Conservation (phyloP, 2,113 vertebrate genomes). For the Pantherophis guttatus region DNA sequence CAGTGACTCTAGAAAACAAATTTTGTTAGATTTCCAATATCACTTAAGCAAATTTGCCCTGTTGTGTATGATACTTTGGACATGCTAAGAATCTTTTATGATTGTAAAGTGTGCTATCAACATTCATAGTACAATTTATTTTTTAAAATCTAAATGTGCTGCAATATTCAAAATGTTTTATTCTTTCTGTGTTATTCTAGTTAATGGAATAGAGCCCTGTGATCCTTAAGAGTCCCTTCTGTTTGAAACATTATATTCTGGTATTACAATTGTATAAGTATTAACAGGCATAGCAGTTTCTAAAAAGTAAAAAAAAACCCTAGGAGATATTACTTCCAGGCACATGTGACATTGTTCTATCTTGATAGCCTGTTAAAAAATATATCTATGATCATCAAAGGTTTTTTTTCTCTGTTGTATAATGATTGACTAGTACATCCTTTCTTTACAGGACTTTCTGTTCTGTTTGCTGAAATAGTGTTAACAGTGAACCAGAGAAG, state of each 20-base stretch:
- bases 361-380: not conserved
- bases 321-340: not conserved
- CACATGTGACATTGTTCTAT: not conserved
- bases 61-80: not conserved
- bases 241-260: not conserved
- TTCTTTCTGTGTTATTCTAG: not conserved
- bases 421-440: not conserved
- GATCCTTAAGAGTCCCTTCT: not conserved
- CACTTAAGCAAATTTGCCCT: not conserved
- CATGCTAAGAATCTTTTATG: not conserved
- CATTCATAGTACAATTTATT: not conserved
- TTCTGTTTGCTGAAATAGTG: not conserved
- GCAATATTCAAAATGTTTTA: not conserved
- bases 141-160: not conserved
- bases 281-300: not conserved
- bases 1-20: not conserved
- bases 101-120: not conserved
- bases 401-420: not conserved
- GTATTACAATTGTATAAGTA: not conserved
- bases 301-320: not conserved
- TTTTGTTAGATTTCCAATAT: not conserved
- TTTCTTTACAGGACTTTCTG: not conserved
- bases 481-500: not conserved
- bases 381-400: not conserved
- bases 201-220: not conserved